Evolutionary conservation across 2,113 vertebrate species (phyloP), one percentile per base, ranked within the genome.

Genomic region (Amphiprion ocellaris): DNA sequence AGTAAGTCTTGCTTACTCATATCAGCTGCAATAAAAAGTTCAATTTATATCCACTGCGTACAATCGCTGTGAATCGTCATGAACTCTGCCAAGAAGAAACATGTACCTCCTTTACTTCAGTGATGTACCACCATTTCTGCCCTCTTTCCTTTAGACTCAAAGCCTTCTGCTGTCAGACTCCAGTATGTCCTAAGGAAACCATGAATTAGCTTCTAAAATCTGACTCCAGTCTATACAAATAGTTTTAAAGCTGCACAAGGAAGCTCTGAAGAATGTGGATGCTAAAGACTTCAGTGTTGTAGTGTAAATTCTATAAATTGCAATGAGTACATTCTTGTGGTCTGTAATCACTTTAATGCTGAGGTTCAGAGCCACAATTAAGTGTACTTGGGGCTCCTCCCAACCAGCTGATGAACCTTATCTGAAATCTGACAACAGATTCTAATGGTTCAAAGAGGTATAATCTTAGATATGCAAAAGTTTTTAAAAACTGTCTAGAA

Each of bases 1-100:
- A 81, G 56, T 54, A 52, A 46, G 58, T 58, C 60, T 41, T 53
- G 74, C 41, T 74, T 62, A 47, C 44, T 79, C 61, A 74, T 11
- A 33, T 52, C 33, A 24, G 49, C 41, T 15, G 30, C 12, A 37
- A 17, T 41, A 47, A 41, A 16, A 26, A 10, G 2, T 24, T 47
- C 2, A 24, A 10, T 63, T 76, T 61, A 37, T 28, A 3, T 19
- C 52, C 53, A 2, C 19, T 16, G 1, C 10, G 55, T 30, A 55
- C 7, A 3, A 65, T 69, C 23, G 12, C 8, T 4, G 7, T 75
- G 81, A 77, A 23, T 83, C 64, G 77, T 4, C 47, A 37, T 1
- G 10, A 60, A 10, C 52, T 21, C 62, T 62, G 61, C 11, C 72
- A 63, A 39, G 19, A 58, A 37, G 4, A 24, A 12, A 10, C n/a